phyloP scores from a whole-genome alignment of 1,140 invertebrate genomes.

The Conopomorpha cramerella region DNA sequence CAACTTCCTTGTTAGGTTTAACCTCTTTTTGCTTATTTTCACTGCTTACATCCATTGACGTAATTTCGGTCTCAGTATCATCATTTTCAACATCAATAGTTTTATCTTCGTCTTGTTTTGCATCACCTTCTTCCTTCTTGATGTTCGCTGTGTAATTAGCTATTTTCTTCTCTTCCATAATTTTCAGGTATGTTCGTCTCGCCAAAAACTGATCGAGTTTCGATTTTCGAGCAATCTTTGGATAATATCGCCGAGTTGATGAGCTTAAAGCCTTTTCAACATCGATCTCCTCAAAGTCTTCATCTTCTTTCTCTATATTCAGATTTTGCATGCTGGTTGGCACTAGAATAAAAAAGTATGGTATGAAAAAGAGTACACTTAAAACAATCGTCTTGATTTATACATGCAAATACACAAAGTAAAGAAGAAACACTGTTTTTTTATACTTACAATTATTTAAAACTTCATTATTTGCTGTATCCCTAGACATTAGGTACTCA shows the following conservation, averaged over 20 bases:
- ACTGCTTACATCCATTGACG: slow-evolving; percentile 15
- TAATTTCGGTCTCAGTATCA: slow-evolving; percentile 30
- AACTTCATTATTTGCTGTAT: slow-evolving; percentile 45
- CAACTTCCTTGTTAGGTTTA: slow-evolving; percentile 67
- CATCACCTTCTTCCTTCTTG: slow-evolving; percentile 57
- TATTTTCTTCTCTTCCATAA: slow-evolving; percentile 70
- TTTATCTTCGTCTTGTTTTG: slow-evolving; percentile 62
- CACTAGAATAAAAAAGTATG: slow-evolving; percentile 46
- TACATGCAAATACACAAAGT: too few species aligned
- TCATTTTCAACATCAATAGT: slow-evolving; percentile 67
- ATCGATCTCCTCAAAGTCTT: slow-evolving; percentile 78
- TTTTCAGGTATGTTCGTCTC: slow-evolving; percentile 75
- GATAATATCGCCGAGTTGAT: slow-evolving; percentile 77
- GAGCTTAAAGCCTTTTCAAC: slow-evolving; percentile 81
- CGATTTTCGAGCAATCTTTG: slow-evolving; percentile 84
- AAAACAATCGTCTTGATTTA: too few species aligned
- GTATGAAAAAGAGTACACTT: too few species aligned
- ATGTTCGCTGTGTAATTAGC: slow-evolving; percentile 39
- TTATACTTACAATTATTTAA: slow-evolving; percentile 43
- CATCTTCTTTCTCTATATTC: slow-evolving; percentile 66
- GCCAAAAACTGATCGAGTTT: slow-evolving; percentile 82
- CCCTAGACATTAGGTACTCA: slow-evolving; percentile 63
- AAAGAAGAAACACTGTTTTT: too few species aligned
- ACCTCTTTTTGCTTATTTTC: slow-evolving; percentile 38
- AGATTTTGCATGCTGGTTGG: slow-evolving; percentile 68